A percentile compares a stretch with the other conserved stretches of the same genome.
These are phyloP conservation scores for Ceyx melanurus DNA, from an alignment of 2,113 vertebrate species.

Conservation along the genomic window DNA sequence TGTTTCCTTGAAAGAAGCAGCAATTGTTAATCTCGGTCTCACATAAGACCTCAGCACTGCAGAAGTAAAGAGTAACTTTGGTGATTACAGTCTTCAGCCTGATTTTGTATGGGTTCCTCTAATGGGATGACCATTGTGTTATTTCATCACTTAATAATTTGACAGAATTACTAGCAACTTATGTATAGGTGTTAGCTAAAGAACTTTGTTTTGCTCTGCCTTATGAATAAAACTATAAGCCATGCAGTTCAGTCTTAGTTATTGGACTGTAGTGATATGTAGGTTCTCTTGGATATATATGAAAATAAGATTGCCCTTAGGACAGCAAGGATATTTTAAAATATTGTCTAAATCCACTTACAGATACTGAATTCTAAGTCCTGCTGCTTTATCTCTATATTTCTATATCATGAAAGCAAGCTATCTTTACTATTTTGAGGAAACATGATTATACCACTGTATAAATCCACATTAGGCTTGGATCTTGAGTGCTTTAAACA, in stretches of 20 bases:
- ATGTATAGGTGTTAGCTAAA: background rate
- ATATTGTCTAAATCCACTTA: conserved; percentile 7
- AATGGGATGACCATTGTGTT: background rate
- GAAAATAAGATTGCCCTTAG: conserved; percentile 21
- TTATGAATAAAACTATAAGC: background rate
- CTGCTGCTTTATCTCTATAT: background rate
- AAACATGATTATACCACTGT: background rate
- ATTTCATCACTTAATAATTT: background rate
- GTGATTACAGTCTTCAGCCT: background rate
- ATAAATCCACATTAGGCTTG: conserved; percentile 36
- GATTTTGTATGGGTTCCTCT: background rate
- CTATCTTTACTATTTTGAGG: conserved; percentile 1
- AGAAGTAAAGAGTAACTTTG: background rate
- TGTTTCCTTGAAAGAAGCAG: background rate
- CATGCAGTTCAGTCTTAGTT: background rate
- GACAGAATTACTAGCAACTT: background rate
- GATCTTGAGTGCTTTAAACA: conserved; percentile 1
- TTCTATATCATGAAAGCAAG: conserved; percentile 7
- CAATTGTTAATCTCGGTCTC: background rate
- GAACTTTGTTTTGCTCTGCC: background rate
- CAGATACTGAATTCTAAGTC: background rate
- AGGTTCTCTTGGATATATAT: background rate
- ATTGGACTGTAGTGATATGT: conserved; percentile 1
- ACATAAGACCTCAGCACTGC: background rate
- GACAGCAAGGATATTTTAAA: conserved; percentile 5